Base-by-base conservation (phyloP, 2,797 vertebrate genomes). In the Zalophus californianus region DNA sequence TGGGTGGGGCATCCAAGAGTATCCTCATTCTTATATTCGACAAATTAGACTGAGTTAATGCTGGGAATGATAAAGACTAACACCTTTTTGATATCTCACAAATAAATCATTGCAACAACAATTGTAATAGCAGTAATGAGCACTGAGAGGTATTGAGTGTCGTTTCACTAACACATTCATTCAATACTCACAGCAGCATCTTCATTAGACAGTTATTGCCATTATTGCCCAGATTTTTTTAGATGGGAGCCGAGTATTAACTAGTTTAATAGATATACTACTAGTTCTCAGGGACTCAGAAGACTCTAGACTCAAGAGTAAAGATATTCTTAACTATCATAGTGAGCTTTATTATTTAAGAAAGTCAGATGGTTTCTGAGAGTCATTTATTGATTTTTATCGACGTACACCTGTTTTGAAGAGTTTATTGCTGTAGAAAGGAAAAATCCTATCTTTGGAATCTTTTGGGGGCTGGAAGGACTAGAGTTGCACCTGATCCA, bases 1-100 rank as follows among this genome's bases (percentile, higher is more conserved):
- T 3, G 23, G 2, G 3, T 3, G 23, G 2, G 3, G 0, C 4
- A 82, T 56, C 25, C 0, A 18, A 66, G 5, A 10, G 1, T 29
- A 38, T 38, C 3, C 29, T 38, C 18, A 44, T 78, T 92, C 2
- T 44, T 60, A 82, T 66, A 3, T 77, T 96, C 68, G 3, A 23
- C 29, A 88, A 87, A 68, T 54, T 62, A 84, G 52, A 18, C 35
- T 21, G 8, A 70, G 3, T 91, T 66, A 66, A 60, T 54, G 21
- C 0, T 79, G 29, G 3, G n/a, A 48, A 91, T 48, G 16, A 54
- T 44, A 35, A 38, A 91, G 3, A 64, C 2, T 15, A 78, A 95
- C 7, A 38, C 0, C 7, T 86, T 48, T 62, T n/a, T 44, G 23
- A 72, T 50, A 15, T 80, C 16, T 70, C 38, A 4, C 21, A 38